Percentiles rank a stretch among this genome's conserved stretches.
These are phyloP conservation scores for Drosophila tropicalis DNA, from an alignment of 1,140 invertebrate species.

Conservation along the genomic window DNA sequence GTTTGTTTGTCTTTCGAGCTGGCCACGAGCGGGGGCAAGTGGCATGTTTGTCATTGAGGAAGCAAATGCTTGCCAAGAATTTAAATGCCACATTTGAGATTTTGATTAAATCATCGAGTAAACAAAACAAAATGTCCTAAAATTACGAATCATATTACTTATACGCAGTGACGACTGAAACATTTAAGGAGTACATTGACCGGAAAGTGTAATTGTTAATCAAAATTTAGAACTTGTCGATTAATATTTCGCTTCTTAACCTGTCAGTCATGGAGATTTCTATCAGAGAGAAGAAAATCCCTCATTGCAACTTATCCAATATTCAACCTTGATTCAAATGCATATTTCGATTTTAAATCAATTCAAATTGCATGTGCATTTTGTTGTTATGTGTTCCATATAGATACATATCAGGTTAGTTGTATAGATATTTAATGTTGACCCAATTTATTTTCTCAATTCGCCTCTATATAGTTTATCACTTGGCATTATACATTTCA, in stretches of 20 bases:
- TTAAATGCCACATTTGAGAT: conserved; percentile 72
- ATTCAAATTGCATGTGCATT: neutral
- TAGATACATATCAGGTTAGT: too few species aligned
- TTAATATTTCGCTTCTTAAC: too few species aligned
- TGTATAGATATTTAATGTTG: neutral
- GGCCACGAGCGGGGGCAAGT: neutral
- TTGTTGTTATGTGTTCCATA: too few species aligned
- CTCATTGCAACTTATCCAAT: neutral
- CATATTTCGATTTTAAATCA: neutral
- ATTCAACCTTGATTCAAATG: conserved; percentile 1
- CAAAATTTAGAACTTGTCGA: too few species aligned
- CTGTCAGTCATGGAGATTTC: too few species aligned
- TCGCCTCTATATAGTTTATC: neutral
- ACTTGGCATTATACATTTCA: conserved; percentile 1
- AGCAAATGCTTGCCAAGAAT: conserved; percentile 51
- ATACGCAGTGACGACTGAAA: conserved; percentile 37
- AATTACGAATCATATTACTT: conserved; percentile 16
- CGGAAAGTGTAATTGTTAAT: too few species aligned
- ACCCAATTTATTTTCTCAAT: neutral
- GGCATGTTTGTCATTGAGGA: neutral
- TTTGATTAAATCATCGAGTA: conserved; percentile 67
- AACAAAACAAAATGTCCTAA: neutral
- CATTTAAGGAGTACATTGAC: too few species aligned
- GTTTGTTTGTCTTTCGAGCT: conserved; percentile 54
- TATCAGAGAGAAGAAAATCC: too few species aligned